phyloP scores from a whole-genome alignment of 92 coral and sea anemone genomes.

The Parazoanthus atlanticus region DNA sequence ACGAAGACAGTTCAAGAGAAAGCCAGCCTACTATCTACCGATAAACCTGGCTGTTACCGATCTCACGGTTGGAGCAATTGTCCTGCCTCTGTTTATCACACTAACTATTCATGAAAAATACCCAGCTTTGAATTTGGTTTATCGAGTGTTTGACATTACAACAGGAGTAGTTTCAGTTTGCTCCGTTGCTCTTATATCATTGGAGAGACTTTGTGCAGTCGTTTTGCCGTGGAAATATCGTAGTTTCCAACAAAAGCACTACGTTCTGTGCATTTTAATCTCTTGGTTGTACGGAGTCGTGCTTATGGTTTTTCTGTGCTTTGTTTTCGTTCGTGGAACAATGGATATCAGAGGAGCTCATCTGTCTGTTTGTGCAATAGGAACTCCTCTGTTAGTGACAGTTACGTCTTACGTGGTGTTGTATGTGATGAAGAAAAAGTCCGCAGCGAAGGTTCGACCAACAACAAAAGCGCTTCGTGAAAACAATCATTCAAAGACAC shows the following conservation, averaged over 20 bases:
- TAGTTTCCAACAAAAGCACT: neutral
- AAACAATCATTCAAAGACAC: neutral
- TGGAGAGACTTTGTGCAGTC: no score
- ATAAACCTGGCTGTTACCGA: neutral
- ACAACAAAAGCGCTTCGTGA: neutral
- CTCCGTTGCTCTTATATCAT: no score
- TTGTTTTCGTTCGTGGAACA: neutral
- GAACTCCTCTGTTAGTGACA: neutral
- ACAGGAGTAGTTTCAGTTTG: no score
- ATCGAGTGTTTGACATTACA: neutral
- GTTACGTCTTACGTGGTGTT: neutral
- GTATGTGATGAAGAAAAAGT: neutral
- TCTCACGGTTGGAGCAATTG: no score
- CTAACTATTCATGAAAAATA: neutral
- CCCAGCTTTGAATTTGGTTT: neutral
- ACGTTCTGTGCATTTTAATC: neutral
- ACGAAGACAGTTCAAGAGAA: no score
- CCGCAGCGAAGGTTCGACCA: neutral
- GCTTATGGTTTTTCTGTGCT: neutral
- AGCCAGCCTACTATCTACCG: neutral
- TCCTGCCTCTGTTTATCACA: no score
- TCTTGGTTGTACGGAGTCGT: neutral
- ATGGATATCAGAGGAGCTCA: neutral
- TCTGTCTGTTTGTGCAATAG: neutral
- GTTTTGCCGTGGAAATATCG: neutral